Conservation (phyloP, 2,797 vertebrate genomes). For the Falco concolor region DNA sequence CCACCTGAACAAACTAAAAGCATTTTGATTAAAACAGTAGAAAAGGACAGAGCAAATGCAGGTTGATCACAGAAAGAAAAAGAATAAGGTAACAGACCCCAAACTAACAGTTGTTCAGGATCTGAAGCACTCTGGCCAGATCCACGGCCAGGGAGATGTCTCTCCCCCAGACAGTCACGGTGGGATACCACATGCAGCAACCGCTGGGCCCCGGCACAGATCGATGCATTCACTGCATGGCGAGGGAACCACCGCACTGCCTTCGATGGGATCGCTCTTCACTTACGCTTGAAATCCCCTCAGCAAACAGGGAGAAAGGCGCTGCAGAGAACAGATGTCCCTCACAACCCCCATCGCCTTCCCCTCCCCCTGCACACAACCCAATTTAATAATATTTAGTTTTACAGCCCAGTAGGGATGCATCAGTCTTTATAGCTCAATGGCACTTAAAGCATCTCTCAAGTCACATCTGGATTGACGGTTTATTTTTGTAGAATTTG, state of each 20-base stretch:
- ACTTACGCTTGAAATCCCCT: background rate
- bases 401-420: conserved; percentile 35
- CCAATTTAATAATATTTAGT: conserved; percentile 18
- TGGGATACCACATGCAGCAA: background rate
- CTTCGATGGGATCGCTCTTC: accelerated
- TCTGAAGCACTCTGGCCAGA: accelerated
- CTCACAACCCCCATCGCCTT: background rate
- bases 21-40: background rate
- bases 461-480: conserved; percentile 47
- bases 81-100: accelerated
- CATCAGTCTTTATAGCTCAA: conserved; percentile 49
- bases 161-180: accelerated
- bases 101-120: accelerated
- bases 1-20: background rate
- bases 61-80: background rate
- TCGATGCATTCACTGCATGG: accelerated
- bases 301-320: background rate
- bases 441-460: conserved; percentile 41
- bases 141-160: accelerated
- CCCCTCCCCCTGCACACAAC: conserved; percentile 23
- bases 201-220: background rate
- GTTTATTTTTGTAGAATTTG: background rate
- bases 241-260: background rate
- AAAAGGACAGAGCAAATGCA: background rate
- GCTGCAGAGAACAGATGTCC: conserved; percentile 43